A percentile compares a stretch with the other conserved stretches of the same genome.
Evolutionary conservation across 2,888 invertebrate species (phyloP).

Genomic region (Hypolimnas misippus): DNA sequence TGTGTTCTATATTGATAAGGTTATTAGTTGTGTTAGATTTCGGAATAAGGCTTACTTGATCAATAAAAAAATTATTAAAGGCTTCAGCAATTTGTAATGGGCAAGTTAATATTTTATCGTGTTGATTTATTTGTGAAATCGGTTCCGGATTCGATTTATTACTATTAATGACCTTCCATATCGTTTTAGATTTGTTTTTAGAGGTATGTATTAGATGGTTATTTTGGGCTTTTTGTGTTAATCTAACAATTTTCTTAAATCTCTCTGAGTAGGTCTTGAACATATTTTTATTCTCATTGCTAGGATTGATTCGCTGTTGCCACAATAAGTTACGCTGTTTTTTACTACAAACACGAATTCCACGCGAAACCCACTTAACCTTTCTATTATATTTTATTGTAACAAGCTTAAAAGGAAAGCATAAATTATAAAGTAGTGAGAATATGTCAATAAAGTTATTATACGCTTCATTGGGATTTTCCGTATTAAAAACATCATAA

Average conservation of each 20-base stretch:
- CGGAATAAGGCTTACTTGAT: not conserved
- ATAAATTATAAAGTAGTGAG: not conserved
- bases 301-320: not conserved
- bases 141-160: not conserved
- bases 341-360: not conserved
- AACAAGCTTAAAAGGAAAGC: not conserved
- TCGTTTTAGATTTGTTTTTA: not conserved
- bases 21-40: no score
- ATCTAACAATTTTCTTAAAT: not conserved
- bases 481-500: slow-evolving; percentile 12
- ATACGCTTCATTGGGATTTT: no score
- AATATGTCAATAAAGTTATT: no score
- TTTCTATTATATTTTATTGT: not conserved
- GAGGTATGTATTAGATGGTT: not conserved
- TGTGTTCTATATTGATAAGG: no score
- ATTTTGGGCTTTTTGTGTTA: no score
- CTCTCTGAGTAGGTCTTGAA: not conserved
- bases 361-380: not conserved
- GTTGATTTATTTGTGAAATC: not conserved
- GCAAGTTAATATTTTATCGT: no score
- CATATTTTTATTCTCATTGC: not conserved
- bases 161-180: not conserved
- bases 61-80: not conserved
- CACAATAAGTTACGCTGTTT: not conserved
- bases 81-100: not conserved